Evolutionary conservation across 2,113 vertebrate genomes (phyloP).

Genomic region (Peromyscus leucopus): DNA sequence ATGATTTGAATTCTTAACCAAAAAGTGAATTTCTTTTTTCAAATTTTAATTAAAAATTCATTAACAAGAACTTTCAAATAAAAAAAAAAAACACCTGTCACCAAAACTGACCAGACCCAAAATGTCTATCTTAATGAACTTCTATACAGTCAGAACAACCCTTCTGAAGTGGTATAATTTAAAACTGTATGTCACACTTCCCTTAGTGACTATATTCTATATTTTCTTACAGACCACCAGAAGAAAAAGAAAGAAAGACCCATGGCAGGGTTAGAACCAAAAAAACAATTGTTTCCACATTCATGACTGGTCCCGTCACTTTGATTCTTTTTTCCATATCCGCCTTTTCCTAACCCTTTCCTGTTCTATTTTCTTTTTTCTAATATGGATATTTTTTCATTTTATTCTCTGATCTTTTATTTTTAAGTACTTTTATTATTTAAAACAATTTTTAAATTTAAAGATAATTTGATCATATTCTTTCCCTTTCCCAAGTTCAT

Average conservation of each 20-base stretch:
- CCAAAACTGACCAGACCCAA: background rate
- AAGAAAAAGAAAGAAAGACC: background rate
- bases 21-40: background rate
- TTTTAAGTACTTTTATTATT: background rate
- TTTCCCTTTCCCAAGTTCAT: no score
- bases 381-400: background rate
- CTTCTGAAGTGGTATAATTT: no score
- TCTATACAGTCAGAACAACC: background rate
- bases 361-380: background rate
- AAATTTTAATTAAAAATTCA: background rate
- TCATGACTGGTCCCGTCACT: background rate
- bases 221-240: no score
- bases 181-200: background rate
- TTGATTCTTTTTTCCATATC: background rate
- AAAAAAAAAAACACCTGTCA: background rate
- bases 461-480: background rate
- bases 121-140: background rate
- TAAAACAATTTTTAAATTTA: background rate
- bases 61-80: background rate
- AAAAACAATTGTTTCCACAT: background rate
- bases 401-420: background rate
- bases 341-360: background rate
- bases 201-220: background rate
- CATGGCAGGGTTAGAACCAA: background rate
- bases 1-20: background rate